A percentile compares a stretch with the other conserved stretches of the same genome.
Evolutionary conservation across 1,140 invertebrate species (phyloP).

Genomic region (Teleogryllus occipitalis): DNA sequence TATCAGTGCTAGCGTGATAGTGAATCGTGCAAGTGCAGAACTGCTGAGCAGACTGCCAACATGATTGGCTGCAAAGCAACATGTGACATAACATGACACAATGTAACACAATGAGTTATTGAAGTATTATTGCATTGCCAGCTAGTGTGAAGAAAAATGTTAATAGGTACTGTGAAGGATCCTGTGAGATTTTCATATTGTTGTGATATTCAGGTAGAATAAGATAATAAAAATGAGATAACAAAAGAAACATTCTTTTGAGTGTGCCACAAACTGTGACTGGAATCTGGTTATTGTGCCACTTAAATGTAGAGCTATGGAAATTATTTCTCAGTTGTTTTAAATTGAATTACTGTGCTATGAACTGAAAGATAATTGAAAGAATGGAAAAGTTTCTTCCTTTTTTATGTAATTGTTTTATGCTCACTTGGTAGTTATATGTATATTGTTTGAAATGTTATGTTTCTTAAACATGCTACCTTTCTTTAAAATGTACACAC

Average conservation of each 20-base stretch:
- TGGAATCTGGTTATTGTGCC: slow-evolving; percentile 8
- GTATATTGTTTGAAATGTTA: slow-evolving; percentile 6
- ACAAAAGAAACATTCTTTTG: neutral
- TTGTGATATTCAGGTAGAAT: slow-evolving; percentile 20
- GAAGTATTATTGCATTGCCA: slow-evolving; percentile 4
- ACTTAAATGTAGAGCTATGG: slow-evolving; percentile 10
- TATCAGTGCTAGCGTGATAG: neutral
- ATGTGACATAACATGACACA: neutral
- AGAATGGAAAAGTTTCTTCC: neutral
- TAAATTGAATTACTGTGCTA: slow-evolving; percentile 12
- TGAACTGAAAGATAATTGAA: slow-evolving; percentile 2
- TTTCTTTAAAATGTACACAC: neutral
- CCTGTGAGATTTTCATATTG: slow-evolving; percentile 21
- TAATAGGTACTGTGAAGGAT: neutral
- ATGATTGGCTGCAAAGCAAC: neutral
- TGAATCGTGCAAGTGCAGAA: neutral
- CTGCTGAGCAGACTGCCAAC: slow-evolving; percentile 9
- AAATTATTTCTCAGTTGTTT: slow-evolving; percentile 3
- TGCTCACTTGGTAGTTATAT: slow-evolving; percentile 1
- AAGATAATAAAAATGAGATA: slow-evolving; percentile 7
- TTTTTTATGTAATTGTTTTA: neutral
- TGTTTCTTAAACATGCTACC: neutral
- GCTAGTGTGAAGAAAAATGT: slow-evolving; percentile 4
- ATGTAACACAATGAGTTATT: neutral
- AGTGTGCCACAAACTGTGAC: slow-evolving; percentile 1